A percentile compares a stretch with the other conserved stretches of the same genome.
Evolutionary conservation across 2,113 vertebrate species (phyloP).

Genomic region (Cheirogaleus medius): DNA sequence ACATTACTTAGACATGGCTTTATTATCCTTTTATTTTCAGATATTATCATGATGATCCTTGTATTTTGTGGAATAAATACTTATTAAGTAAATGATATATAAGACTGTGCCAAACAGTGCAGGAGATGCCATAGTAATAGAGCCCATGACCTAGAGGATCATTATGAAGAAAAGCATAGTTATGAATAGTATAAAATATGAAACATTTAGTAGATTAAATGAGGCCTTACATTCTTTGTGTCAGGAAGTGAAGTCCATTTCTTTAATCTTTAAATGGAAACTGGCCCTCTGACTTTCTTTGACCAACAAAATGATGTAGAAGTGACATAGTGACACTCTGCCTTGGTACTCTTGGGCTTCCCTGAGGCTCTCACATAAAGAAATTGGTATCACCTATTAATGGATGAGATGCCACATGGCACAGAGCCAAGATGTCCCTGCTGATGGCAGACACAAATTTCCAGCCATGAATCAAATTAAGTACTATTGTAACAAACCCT

Average conservation of each 20-base stretch:
- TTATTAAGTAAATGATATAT: background rate
- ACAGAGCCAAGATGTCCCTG: background rate
- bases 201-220: background rate
- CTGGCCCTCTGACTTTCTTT: background rate
- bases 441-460: background rate
- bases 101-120: background rate
- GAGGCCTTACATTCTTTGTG: background rate
- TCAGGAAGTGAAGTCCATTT: background rate
- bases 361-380: background rate
- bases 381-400: background rate
- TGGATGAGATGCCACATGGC: background rate
- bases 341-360: background rate
- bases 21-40: background rate
- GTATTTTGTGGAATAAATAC: background rate
- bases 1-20: background rate
- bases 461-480: background rate
- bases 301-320: background rate
- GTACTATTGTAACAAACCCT: background rate
- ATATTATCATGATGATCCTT: background rate
- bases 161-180: background rate
- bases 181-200: no score
- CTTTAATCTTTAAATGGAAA: background rate
- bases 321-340: background rate
- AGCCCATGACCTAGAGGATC: background rate
- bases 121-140: background rate